phyloP scores from a whole-genome alignment of 2,113 vertebrate species.

The Todiramphus saurophagus region DNA sequence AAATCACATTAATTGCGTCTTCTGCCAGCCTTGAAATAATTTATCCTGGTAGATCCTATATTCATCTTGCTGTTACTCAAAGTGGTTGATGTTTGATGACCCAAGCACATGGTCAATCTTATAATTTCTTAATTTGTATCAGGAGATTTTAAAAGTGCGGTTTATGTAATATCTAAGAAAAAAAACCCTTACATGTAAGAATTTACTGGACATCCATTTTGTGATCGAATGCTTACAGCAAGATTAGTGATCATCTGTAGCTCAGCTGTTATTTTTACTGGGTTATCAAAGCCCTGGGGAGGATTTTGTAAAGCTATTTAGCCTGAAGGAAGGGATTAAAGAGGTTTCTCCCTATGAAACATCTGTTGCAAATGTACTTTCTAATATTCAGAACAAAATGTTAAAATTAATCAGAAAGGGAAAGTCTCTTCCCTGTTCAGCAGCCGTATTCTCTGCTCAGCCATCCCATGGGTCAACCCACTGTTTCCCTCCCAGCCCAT shows the following conservation, averaged over 20 bases:
- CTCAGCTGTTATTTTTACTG: constrained; percentile 64
- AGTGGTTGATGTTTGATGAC: neutral
- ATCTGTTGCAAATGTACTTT: constrained; percentile 62
- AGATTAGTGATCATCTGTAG: constrained; percentile 62
- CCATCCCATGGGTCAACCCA: neutral
- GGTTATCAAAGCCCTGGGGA: constrained; percentile 55
- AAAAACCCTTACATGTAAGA: neutral
- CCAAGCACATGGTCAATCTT: neutral
- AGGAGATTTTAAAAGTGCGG: neutral
- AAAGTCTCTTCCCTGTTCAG: neutral
- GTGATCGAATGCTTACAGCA: neutral
- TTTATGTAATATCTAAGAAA: neutral
- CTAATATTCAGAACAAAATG: constrained; percentile 21
- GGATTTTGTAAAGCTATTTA: constrained; percentile 71
- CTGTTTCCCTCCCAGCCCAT: neutral
- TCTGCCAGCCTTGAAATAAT: neutral
- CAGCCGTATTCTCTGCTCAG: neutral
- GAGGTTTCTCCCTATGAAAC: constrained; percentile 58
- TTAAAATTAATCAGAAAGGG: constrained; percentile 36
- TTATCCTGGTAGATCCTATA: neutral
- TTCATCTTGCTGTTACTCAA: neutral
- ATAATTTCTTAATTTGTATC: neutral
- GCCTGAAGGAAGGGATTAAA: constrained; percentile 65
- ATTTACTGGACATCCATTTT: neutral
- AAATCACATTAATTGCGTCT: neutral